phyloP scores from a whole-genome alignment of 2,797 vertebrate genomes.

The Sebastes variabilis region DNA sequence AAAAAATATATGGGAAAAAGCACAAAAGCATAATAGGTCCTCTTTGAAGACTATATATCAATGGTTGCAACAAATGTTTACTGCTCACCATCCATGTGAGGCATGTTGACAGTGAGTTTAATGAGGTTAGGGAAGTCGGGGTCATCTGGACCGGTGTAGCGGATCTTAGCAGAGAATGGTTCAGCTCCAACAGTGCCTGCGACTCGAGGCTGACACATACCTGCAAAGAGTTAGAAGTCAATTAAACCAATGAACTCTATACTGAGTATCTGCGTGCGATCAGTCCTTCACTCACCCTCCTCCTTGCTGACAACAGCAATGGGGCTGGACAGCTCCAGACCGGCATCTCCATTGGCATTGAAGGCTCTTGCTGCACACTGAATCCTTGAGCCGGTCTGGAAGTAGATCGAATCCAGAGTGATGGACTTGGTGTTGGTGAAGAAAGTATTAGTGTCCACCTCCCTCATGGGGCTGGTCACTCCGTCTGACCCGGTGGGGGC shows the following conservation, averaged over 20 bases:
- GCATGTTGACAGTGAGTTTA: conserved; percentile 86
- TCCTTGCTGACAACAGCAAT: conserved; percentile 82
- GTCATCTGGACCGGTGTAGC: conserved; percentile 85
- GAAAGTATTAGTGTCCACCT: conserved; percentile 88
- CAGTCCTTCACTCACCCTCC: conserved; percentile 77
- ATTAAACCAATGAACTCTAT: not conserved
- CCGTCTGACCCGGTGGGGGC: conserved; percentile 85
- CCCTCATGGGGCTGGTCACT: conserved; percentile 88
- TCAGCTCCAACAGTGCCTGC: conserved; percentile 87
- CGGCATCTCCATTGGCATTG: conserved; percentile 84
- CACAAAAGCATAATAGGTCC: too few relatives aligned
- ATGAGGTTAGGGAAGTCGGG: conserved; percentile 87
- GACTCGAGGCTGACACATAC: conserved; percentile 86
- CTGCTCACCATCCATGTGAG: conserved; percentile 87
- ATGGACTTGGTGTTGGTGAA: conserved; percentile 90
- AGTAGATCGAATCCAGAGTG: conserved; percentile 88
- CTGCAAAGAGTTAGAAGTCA: conserved; percentile 57
- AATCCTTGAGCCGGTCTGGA: conserved; percentile 87
- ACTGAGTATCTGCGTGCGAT: not conserved
- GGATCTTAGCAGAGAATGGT: conserved; percentile 89
- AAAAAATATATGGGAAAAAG: too few relatives aligned
- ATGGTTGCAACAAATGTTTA: not conserved
- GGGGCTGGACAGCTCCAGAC: conserved; percentile 85
- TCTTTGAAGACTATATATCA: not conserved
- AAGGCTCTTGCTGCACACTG: conserved; percentile 86